These are phyloP conservation scores for Drosophila peninsularis DNA, from an alignment of 2,888 invertebrate genomes.

Conservation along the genomic window DNA sequence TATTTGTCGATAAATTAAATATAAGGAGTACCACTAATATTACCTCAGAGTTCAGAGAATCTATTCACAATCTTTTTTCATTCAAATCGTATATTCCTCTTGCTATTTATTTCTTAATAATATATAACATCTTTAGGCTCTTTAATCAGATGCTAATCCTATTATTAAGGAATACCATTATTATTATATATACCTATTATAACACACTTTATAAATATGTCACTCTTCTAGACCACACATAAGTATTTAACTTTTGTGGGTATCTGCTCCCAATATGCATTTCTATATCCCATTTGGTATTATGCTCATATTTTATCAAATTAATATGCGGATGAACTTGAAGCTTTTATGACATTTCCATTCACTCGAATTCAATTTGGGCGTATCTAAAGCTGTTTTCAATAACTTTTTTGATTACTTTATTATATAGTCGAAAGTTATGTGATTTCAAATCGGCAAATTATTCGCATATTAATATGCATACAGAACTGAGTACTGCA, in stretches of 20 bases:
- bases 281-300: slow-evolving; percentile 3
- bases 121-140: neutral
- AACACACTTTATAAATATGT: no score
- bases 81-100: neutral
- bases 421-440: slow-evolving; percentile 51
- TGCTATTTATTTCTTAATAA: neutral
- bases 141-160: neutral
- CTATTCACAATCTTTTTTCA: no score
- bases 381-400: slow-evolving; percentile 21
- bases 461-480: slow-evolving; percentile 45
- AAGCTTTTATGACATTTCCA: slow-evolving; percentile 9
- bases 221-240: no score
- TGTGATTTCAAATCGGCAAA: slow-evolving; percentile 45
- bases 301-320: slow-evolving; percentile 12
- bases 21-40: neutral
- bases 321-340: slow-evolving; percentile 28
- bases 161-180: neutral
- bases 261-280: neutral
- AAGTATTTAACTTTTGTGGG: neutral
- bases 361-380: slow-evolving; percentile 25
- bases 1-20: no score
- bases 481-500: slow-evolving; percentile 6
- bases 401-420: slow-evolving; percentile 48
- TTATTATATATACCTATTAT: neutral
- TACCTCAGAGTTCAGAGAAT: no score